Conservation (phyloP, 2,797 vertebrate species). For the Bovichtus variegatus region DNA sequence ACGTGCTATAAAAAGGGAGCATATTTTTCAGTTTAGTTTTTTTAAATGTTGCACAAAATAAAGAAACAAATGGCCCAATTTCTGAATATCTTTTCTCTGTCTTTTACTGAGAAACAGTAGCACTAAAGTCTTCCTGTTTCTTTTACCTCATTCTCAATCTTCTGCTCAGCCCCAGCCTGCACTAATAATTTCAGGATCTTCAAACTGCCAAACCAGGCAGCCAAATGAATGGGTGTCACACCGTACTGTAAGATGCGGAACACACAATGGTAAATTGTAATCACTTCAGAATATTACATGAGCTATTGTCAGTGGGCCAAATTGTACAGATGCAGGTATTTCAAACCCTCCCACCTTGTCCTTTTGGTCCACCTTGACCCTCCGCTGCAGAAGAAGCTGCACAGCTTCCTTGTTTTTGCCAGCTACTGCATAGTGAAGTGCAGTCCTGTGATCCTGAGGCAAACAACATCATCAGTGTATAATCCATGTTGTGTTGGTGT, state of each 20-base stretch:
- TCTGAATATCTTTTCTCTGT: neutral
- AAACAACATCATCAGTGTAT: slow-evolving; percentile 25
- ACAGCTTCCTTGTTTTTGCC: slow-evolving; percentile 85
- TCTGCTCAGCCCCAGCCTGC: slow-evolving; percentile 91
- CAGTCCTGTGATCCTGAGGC: slow-evolving; percentile 88
- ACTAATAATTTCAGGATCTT: slow-evolving; percentile 90
- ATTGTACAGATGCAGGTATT: neutral
- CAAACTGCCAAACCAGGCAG: slow-evolving; percentile 93
- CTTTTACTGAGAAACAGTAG: neutral
- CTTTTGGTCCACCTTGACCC: slow-evolving; percentile 89
- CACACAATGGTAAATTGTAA: slow-evolving; percentile 13
- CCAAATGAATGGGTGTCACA: slow-evolving; percentile 90
- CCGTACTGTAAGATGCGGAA: slow-evolving; percentile 83
- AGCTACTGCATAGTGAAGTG: slow-evolving; percentile 92
- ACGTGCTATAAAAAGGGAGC: neutral
- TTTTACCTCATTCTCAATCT: slow-evolving; percentile 82
- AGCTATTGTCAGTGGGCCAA: neutral
- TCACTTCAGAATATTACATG: neutral
- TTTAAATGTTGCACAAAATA: neutral
- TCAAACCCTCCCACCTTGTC: slow-evolving; percentile 86
- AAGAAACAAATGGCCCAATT: neutral
- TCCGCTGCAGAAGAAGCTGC: slow-evolving; percentile 88
- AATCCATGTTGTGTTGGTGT: no score
- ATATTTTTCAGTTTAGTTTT: neutral
- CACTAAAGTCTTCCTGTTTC: neutral